These are phyloP conservation scores for Habrosyne pyritoides DNA, from an alignment of 2,888 invertebrate genomes.

Conservation along the genomic window DNA sequence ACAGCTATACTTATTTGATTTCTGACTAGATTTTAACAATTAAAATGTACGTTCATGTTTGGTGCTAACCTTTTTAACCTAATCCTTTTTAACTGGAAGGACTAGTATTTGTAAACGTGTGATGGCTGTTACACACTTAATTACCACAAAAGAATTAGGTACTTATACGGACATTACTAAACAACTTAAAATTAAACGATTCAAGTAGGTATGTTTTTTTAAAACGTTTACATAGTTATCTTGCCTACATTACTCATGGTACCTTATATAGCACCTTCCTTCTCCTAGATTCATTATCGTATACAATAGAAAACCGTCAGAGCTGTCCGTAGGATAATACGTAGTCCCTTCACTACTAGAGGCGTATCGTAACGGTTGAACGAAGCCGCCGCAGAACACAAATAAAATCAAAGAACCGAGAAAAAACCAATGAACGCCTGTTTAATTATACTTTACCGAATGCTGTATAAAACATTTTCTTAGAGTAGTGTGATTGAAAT, in stretches of 20 bases:
- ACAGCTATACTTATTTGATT: no score
- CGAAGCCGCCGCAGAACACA: constrained; percentile 40
- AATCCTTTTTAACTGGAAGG: no score
- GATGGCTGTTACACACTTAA: no score
- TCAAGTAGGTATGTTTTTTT: no score
- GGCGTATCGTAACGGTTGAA: constrained; percentile 49
- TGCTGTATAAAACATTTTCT: background rate
- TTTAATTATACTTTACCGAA: constrained; percentile 45
- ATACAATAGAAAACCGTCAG: constrained; percentile 2
- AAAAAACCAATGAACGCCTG: constrained; percentile 43
- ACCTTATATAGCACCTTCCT: background rate
- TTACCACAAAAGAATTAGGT: no score
- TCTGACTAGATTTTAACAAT: no score
- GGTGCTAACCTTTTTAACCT: no score
- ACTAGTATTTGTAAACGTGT: no score
- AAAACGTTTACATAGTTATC: no score
- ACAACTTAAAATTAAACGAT: no score
- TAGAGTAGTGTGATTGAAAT: background rate
- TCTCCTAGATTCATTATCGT: background rate
- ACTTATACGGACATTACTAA: no score
- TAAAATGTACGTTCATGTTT: no score
- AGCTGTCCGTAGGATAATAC: constrained; percentile 6
- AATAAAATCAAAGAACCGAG: constrained; percentile 42
- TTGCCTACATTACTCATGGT: background rate
- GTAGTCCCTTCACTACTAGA: constrained; percentile 9